Conservation (phyloP, 2,113 vertebrate genomes). For the Phaethornis superciliosus region DNA sequence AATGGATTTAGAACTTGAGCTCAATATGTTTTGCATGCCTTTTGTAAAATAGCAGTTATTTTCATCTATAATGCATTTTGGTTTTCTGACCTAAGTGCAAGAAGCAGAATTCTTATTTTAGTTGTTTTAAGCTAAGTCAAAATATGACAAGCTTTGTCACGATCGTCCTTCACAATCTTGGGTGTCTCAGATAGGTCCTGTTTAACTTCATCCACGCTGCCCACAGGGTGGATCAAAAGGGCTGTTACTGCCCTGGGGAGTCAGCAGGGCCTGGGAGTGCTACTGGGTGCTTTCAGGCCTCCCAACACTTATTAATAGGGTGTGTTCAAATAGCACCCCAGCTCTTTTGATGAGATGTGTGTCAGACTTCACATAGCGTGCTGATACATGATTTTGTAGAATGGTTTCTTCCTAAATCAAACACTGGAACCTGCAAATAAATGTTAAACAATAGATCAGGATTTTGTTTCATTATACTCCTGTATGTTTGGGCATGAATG, state of each 20-base stretch:
- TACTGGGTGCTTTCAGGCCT: not conserved
- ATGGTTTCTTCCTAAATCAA: not conserved
- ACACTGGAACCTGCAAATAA: not conserved
- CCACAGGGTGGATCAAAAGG: slow-evolving; percentile 21
- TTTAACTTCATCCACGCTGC: not conserved
- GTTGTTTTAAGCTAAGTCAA: not conserved
- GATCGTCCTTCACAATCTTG: not conserved
- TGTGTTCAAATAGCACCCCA: not conserved
- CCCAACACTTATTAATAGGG: not conserved
- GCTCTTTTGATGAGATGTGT: not conserved
- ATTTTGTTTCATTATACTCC: not conserved
- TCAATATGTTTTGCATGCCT: not conserved
- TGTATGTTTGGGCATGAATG: not conserved
- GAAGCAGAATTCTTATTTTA: not conserved
- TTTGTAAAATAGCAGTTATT: not conserved
- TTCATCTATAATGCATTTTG: not conserved
- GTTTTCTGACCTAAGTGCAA: not conserved
- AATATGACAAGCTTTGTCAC: not conserved
- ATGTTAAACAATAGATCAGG: not conserved
- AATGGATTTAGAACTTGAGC: not conserved
- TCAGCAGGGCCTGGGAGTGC: not conserved
- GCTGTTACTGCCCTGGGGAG: not conserved
- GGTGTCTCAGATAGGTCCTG: not conserved
- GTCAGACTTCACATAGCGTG: not conserved
- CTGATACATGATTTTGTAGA: not conserved